Base-by-base conservation (phyloP, 2,797 vertebrate species). In the Pseudomugil tenellus region DNA sequence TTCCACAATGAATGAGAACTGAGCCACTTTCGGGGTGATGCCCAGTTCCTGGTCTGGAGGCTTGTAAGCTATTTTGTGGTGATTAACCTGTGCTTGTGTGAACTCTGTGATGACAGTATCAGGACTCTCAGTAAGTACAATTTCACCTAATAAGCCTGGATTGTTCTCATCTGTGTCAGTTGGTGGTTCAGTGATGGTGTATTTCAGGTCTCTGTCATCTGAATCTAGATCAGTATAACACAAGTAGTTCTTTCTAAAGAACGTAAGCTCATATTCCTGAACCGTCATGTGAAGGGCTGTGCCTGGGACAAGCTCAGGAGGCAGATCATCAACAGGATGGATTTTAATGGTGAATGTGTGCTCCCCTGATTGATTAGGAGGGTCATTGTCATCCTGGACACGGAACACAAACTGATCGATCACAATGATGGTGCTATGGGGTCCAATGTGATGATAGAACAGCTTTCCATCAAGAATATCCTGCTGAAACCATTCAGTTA, bases 51-150 rank as follows among this genome's bases (percentile, higher is more conserved):
- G 95, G 80, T 94, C 90, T 1, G 95, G 95, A 35, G 95, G 96
- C 72, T 83, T 93, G 86, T 96, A 97, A 12, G 95, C 93, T 62
- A 96, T 91, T 88, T 96, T 96, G 83, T 95, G 95, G 80, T 96
- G 95, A 84, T 96, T 96, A 68, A 97, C 85, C 76, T 96, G 95
- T 57, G 94, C 95, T 91, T 96, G 96, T 49, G 95, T 97, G 85
- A 98, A 98, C 79, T 90, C 88, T 26, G 64, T 90, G 63, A 96
- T 85, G 70, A 92, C 72, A 0, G 46, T 88, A 48, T 93, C 87
- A 39, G 95, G 94, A 6, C 77, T 93, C 70, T 96, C 94, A 19
- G 92, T 94, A 68, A 96, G 81, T 29, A 97, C 95, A 70, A 96
- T 93, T 34, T 94, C 83, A 68, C 96, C 96, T 52, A 95, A 86